Evolutionary conservation across 2,888 invertebrate genomes (phyloP), one percentile per base, ranked within the genome.

Genomic region (Drosophila nigricruria): DNA sequence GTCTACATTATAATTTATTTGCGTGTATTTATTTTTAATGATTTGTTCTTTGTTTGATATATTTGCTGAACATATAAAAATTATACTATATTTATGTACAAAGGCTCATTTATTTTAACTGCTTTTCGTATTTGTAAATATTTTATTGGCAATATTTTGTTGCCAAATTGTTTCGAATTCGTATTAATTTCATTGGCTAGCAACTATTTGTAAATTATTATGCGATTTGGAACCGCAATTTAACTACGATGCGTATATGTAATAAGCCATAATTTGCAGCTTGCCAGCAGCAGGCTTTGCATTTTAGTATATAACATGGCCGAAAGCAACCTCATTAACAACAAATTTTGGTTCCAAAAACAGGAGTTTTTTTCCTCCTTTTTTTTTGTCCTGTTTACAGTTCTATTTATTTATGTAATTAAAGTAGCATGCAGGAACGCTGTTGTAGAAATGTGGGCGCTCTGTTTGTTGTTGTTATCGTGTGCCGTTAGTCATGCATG

Each of bases 371-470:
- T 14, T 34, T n/a, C n/a, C 14, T 12, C 4, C 5, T 20, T 16
- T 59, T 57, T 20, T 60, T 38, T 45, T 45, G 8, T n/a, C 54
- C 65, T 64, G 66, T 57, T 77, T 73, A 68, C 53, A 70, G 61
- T 69, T 32, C 30, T 70, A 70, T 77, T 77, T 77, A 67, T 73
- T 73, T 81, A 70, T 70, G 66, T 70, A 87, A 76, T 88, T 88
- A 82, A 73, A 85, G 53, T 43, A 23, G 30, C 42, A 53, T 64
- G 49, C 52, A 32, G 12, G 18, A 49, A 16, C 14, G 4, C 52
- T 64, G 53, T 57, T 57, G 42, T 58, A 60, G 10, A 12, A n/a
- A 14, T 36, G n/a, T 25, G 6, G 16, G 18, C 38, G 10, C 25
- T 23, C 9, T 45, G 30, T 70, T 52, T 61, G 34, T 74, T 64